Conservation (phyloP, 2,797 vertebrate genomes). For the Cygnus olor region DNA sequence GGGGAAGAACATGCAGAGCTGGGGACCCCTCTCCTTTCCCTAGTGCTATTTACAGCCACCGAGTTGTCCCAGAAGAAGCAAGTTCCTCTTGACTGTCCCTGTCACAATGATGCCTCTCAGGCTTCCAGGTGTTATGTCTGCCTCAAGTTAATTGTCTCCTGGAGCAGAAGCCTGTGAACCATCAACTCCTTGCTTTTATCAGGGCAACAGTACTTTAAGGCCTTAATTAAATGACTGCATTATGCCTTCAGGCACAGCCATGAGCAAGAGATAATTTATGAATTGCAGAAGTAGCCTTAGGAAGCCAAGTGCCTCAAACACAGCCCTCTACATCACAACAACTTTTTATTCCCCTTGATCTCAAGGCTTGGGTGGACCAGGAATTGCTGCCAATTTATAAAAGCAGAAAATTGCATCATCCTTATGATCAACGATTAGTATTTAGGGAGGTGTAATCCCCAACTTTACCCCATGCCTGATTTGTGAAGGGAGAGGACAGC, state of each 20-base stretch:
- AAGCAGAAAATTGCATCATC: not conserved
- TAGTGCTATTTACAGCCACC: not conserved
- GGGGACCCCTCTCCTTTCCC: not conserved
- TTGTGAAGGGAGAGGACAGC: not conserved
- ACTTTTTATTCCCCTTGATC: conserved; percentile 23
- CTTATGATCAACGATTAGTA: not conserved
- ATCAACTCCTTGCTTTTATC: conserved; percentile 1
- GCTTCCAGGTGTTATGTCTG: not conserved
- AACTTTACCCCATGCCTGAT: not conserved
- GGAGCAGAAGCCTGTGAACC: not conserved
- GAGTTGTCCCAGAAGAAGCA: not conserved
- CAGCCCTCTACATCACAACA: not conserved
- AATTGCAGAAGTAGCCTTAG: not conserved
- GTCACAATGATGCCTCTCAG: not conserved
- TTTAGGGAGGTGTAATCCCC: not conserved
- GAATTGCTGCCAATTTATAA: not conserved
- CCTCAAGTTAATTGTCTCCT: not conserved
- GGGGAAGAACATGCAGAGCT: not conserved
- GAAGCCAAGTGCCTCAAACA: not conserved
- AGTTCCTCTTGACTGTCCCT: not conserved
- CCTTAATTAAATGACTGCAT: conserved; percentile 29
- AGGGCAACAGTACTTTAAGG: not conserved
- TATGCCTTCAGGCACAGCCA: not conserved
- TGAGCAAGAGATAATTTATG: not conserved
- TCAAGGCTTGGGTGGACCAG: not conserved